These are phyloP conservation scores for Anguilla anguilla DNA, from an alignment of 2,797 vertebrate genomes.

Conservation along the genomic window DNA sequence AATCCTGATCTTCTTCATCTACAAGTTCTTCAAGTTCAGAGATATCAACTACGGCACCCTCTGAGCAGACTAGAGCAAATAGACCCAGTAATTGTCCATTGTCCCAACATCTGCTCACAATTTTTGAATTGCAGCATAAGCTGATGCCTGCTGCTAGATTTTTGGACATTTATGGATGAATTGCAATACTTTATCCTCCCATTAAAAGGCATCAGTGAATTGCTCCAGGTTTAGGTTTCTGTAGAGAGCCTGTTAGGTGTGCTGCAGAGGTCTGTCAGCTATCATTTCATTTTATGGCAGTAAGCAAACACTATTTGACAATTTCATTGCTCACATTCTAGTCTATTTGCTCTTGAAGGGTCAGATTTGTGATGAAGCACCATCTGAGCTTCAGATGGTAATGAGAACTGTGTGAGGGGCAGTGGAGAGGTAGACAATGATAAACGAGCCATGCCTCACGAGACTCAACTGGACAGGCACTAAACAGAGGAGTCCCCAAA, in stretches of 20 bases:
- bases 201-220: neutral
- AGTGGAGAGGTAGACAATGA: neutral
- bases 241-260: neutral
- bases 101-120: neutral
- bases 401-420: neutral
- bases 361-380: neutral
- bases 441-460: neutral
- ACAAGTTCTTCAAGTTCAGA: slow-evolving; percentile 99
- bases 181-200: slow-evolving; percentile 54
- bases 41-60: slow-evolving; percentile 98
- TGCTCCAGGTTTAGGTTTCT: neutral
- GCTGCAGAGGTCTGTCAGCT: neutral
- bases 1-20: slow-evolving; percentile 96
- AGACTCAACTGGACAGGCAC: neutral
- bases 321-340: neutral
- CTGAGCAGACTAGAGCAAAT: slow-evolving; percentile 62
- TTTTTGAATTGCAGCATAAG: slow-evolving; percentile 14
- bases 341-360: neutral
- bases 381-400: neutral
- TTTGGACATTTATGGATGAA: slow-evolving; percentile 20
- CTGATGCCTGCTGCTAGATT: neutral
- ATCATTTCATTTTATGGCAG: neutral
- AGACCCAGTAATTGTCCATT: neutral
- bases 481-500: neutral
- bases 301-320: neutral